Conservation (phyloP, 2,113 vertebrate species). For the Ochotona princeps region DNA sequence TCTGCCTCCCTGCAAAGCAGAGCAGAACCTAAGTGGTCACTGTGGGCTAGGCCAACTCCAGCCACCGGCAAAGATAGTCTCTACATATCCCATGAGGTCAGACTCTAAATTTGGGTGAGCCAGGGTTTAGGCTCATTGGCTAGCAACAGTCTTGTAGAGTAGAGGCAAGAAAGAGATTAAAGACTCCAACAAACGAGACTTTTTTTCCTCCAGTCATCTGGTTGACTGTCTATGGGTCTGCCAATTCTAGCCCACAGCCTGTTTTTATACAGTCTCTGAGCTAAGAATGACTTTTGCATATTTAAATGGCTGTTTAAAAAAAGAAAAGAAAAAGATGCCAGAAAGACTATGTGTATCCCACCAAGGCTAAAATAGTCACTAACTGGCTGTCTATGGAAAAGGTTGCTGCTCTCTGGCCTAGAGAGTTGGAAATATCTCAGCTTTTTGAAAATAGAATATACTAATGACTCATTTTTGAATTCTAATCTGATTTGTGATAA, state of each 20-base stretch:
- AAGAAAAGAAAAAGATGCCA: not conserved
- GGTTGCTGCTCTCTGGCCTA: not conserved
- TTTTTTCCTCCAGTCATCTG: not conserved
- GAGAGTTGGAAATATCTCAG: not conserved
- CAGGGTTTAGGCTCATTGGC: not conserved
- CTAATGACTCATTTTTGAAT: not conserved
- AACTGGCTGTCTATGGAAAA: not conserved
- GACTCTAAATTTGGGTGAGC: conserved; percentile 6
- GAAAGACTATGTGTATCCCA: not conserved
- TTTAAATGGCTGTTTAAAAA: conserved; percentile 5
- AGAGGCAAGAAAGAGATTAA: conserved; percentile 3
- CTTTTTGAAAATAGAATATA: not conserved
- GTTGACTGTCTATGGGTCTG: not conserved
- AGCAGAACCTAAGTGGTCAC: conserved; percentile 52
- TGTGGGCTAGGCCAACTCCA: conserved; percentile 70
- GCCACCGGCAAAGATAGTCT: conserved; percentile 37
- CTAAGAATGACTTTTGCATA: conserved; percentile 39
- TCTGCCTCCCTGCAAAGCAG: conserved; percentile 17
- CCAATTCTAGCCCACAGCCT: not conserved
- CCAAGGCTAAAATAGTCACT: conserved; percentile 4
- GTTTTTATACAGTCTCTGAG: not conserved
- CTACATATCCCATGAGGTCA: not conserved
- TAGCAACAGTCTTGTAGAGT: not conserved
- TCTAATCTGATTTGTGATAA: conserved; percentile 32
- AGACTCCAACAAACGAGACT: not conserved